Evolutionary conservation across 2,888 invertebrate species (phyloP), one percentile per base, ranked within the genome.

Genomic region (Neocrepidodera transversa): DNA sequence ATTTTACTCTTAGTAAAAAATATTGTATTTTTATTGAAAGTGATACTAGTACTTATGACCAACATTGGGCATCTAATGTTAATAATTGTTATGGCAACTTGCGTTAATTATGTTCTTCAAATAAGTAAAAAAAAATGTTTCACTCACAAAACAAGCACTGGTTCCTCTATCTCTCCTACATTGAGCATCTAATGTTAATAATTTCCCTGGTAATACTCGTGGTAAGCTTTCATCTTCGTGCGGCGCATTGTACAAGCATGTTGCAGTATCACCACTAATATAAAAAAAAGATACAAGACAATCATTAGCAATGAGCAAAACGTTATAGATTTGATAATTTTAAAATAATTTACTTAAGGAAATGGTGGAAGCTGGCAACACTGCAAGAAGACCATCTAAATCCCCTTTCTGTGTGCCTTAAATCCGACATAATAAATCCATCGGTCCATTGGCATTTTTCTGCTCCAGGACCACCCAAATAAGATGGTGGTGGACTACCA

Each of bases 361-460:
- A 96, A 81, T 95, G 95, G 82, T 95, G 94, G 81, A 96, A 96
- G 76, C 94, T 95, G 68, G 93, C 89, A 54, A 95, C 89, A 71
- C 92, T 93, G 81, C 95, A 96, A 16, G 93, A 88, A 6, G 95
- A 95, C 95, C 95, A 96, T 70, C 93, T 85, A 84, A 96, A 96
- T 18, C 95, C 95, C 76, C 95, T 89, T 81, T 95, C 95, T 0
- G 95, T 95, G 79, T 95, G 95, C 71, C 95, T 83, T 63, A 96
- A 84, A 81, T 96, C 95, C 52, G 93, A 93, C 95, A 95, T 96
- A 74, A 96, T 96, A 82, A 91, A 96, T 53, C 95, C 95, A 78
- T 96, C 95, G 76, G 95, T 94, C 95, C 95, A 95, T 68, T 94
- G 87, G 72, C 95, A 96, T 75, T 93, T 93, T 78, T 94, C 93